These are phyloP conservation scores for Callipepla californica DNA, from an alignment of 2,113 vertebrate species.

Conservation along the genomic window DNA sequence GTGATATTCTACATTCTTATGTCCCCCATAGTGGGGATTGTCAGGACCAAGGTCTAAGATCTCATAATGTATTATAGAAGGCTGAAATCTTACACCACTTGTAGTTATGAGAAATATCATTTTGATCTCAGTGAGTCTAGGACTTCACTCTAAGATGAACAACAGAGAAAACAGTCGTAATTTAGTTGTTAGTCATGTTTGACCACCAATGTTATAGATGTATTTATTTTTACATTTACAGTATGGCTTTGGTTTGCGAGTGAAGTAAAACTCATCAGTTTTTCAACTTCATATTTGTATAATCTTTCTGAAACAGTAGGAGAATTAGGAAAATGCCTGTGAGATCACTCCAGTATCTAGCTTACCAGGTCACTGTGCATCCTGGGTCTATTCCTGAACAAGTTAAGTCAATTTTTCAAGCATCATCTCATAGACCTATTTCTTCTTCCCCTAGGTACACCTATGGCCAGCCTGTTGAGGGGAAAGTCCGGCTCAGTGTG, in stretches of 20 bases:
- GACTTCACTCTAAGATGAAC: neutral
- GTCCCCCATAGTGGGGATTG: no score
- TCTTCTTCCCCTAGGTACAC: conserved; percentile 60
- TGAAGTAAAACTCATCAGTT: neutral
- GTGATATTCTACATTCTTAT: no score
- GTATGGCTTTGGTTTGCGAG: neutral
- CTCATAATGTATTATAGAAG: neutral
- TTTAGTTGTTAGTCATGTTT: neutral
- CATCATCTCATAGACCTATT: neutral
- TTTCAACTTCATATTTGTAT: neutral
- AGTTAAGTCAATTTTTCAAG: neutral
- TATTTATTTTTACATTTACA: neutral
- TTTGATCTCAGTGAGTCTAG: neutral
- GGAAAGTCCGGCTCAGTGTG: conserved; percentile 28
- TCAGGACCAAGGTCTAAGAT: neutral
- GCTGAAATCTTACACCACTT: neutral
- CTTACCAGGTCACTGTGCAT: neutral
- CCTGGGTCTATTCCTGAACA: neutral
- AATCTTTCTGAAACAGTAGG: neutral
- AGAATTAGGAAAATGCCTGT: neutral
- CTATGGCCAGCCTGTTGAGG: conserved; percentile 69
- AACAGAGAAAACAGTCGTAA: neutral
- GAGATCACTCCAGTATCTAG: neutral
- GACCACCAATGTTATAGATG: neutral
- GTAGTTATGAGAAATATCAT: neutral